phyloP scores from a whole-genome alignment of 1,140 invertebrate species.

The Luehdorfia chinensis region DNA sequence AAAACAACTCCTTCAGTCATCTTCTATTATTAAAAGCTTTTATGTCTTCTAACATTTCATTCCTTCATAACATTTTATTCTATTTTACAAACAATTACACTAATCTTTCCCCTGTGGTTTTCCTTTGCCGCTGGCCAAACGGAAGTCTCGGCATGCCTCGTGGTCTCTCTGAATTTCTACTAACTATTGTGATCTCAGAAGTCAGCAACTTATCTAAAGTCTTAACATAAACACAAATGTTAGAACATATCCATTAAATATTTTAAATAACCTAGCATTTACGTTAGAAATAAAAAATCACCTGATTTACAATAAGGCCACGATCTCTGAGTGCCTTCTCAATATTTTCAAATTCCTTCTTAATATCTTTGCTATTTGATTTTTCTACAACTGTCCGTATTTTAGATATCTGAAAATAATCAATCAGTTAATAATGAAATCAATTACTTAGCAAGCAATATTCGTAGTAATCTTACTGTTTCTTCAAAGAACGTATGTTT shows the following conservation, averaged over 20 bases:
- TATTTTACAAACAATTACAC: too few relatives aligned
- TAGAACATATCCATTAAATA: background rate
- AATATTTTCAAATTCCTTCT: slow-evolving; percentile 45
- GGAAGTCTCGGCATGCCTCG: slow-evolving; percentile 35
- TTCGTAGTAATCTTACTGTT: slow-evolving; percentile 65
- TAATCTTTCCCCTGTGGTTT: too few relatives aligned
- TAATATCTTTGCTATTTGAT: slow-evolving; percentile 39
- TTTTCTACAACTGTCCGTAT: slow-evolving; percentile 38
- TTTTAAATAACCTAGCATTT: background rate
- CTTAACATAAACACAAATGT: slow-evolving; percentile 27
- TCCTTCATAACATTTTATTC: too few relatives aligned
- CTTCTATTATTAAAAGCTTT: too few relatives aligned
- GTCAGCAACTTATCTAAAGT: slow-evolving; percentile 43
- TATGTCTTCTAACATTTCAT: too few relatives aligned
- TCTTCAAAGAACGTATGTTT: slow-evolving; percentile 77
- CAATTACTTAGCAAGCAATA: too few relatives aligned
- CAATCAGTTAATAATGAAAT: slow-evolving; percentile 7
- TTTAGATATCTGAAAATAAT: slow-evolving; percentile 35
- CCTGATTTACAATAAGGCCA: slow-evolving; percentile 51
- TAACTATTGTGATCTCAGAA: slow-evolving; percentile 35
- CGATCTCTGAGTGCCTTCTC: slow-evolving; percentile 45
- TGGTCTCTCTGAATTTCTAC: slow-evolving; percentile 20
- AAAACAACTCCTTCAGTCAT: too few relatives aligned
- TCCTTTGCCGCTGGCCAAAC: slow-evolving; percentile 25
- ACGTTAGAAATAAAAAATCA: slow-evolving; percentile 21